phyloP scores from a whole-genome alignment of 2,888 invertebrate species.

The Microctonus hyperodae region DNA sequence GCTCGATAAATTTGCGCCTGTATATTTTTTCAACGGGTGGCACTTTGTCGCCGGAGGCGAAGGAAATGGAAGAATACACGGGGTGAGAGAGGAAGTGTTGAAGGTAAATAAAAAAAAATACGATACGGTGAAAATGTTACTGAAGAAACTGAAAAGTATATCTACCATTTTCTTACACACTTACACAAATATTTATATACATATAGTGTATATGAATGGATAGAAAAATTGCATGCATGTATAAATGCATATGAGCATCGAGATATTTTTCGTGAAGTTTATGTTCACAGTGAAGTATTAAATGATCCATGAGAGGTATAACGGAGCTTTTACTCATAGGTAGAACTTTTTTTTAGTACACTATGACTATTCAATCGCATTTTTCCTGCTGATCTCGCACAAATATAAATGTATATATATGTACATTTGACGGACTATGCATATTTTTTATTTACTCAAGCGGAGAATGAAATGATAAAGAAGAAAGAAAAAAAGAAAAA shows the following conservation, averaged over 20 bases:
- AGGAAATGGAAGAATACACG: constrained; percentile 32
- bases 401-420: not conserved
- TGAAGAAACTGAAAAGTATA: no score
- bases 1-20: constrained; percentile 45
- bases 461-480: not conserved
- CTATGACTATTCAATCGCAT: not conserved
- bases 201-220: no score
- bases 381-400: not conserved
- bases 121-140: not conserved
- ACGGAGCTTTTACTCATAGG: not conserved
- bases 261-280: not conserved
- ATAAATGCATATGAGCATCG: no score
- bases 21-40: constrained; percentile 43
- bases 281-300: not conserved
- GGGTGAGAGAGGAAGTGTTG: not conserved
- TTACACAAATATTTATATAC: no score
- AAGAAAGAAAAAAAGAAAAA: not conserved
- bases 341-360: not conserved
- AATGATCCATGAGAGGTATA: not conserved
- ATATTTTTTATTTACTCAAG: not conserved
- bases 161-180: no score
- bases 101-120: not conserved
- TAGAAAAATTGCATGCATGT: no score
- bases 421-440: not conserved
- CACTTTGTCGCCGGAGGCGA: constrained; percentile 17